phyloP scores from a whole-genome alignment of 2,888 invertebrate genomes.

The Prosapia bicincta region DNA sequence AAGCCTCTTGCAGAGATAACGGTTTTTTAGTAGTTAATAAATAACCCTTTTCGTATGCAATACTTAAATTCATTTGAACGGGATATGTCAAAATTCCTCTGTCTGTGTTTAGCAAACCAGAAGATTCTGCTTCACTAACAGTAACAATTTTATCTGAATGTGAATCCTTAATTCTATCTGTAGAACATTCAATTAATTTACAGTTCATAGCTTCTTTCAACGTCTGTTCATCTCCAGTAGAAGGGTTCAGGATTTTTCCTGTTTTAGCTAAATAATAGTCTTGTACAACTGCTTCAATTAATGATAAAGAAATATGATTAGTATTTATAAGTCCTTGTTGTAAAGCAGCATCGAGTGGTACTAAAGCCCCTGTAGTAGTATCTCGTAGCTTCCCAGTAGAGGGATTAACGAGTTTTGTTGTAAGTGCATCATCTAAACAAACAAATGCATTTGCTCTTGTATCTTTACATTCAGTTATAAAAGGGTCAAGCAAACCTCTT shows the following conservation, averaged over 20 bases:
- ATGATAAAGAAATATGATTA: constrained; percentile 63
- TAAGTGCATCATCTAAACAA: constrained; percentile 69
- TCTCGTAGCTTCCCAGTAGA: constrained; percentile 69
- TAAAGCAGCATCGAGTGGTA: constrained; percentile 66
- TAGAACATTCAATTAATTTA: constrained; percentile 67
- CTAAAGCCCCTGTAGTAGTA: constrained; percentile 63
- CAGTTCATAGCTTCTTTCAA: constrained; percentile 70
- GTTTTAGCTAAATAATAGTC: constrained; percentile 72
- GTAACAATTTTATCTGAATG: constrained; percentile 62
- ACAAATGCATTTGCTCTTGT: constrained; percentile 67
- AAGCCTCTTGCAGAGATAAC: constrained; percentile 76
- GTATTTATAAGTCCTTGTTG: constrained; percentile 68
- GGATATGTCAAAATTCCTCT: constrained; percentile 67
- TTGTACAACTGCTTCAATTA: constrained; percentile 70
- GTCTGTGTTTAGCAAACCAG: constrained; percentile 65
- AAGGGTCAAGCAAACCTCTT: constrained; percentile 75
- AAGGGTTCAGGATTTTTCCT: constrained; percentile 73
- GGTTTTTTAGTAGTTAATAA: constrained; percentile 75
- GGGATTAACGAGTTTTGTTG: constrained; percentile 63
- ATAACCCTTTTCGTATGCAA: constrained; percentile 78
- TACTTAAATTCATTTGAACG: constrained; percentile 63
- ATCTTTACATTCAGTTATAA: constrained; percentile 77
- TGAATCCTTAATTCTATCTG: constrained; percentile 71
- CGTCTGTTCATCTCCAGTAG: constrained; percentile 68
- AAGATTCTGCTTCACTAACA: constrained; percentile 65